Percentiles rank a stretch among this genome's conserved stretches.
Evolutionary conservation across 2,888 invertebrate genomes (phyloP).

Genomic region (Polymixis lichenea): DNA sequence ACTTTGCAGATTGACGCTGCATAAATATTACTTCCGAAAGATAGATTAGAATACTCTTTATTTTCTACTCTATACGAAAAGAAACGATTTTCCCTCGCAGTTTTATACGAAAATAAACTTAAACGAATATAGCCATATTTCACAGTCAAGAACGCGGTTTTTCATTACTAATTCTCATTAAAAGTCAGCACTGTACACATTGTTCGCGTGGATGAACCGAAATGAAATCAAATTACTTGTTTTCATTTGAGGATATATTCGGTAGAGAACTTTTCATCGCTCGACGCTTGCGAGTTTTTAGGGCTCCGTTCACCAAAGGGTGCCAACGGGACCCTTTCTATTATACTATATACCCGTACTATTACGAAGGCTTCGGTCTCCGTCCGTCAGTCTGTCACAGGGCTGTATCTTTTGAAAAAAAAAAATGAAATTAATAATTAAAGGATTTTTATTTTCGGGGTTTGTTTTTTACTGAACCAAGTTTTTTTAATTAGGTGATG

Average conservation of each 20-base stretch:
- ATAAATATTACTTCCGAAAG: no score
- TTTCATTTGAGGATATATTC: conserved; percentile 30
- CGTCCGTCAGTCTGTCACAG: background rate
- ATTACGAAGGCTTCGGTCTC: background rate
- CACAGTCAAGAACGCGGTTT: conserved; percentile 29
- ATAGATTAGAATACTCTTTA: no score
- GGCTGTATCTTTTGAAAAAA: no score
- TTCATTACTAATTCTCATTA: conserved; percentile 43
- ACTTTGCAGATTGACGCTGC: no score
- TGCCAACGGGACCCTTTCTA: background rate
- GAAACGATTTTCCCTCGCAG: background rate
- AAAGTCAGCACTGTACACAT: conserved; percentile 29
- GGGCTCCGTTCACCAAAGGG: background rate
- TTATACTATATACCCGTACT: no score
- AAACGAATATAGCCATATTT: conserved; percentile 24
- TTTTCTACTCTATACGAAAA: no score
- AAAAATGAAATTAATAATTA: no score
- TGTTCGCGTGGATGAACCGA: conserved; percentile 30
- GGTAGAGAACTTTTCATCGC: conserved; percentile 27
- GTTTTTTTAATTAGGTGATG: no score
- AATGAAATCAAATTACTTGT: conserved; percentile 55
- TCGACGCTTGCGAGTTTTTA: conserved; percentile 11
- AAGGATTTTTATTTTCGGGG: no score
- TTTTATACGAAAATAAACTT: conserved; percentile 18
- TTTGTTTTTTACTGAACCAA: no score